A percentile compares a stretch with the other conserved stretches of the same genome.
Conservation (phyloP, 2,797 vertebrate species). For the Chelidonichthys spinosus region DNA sequence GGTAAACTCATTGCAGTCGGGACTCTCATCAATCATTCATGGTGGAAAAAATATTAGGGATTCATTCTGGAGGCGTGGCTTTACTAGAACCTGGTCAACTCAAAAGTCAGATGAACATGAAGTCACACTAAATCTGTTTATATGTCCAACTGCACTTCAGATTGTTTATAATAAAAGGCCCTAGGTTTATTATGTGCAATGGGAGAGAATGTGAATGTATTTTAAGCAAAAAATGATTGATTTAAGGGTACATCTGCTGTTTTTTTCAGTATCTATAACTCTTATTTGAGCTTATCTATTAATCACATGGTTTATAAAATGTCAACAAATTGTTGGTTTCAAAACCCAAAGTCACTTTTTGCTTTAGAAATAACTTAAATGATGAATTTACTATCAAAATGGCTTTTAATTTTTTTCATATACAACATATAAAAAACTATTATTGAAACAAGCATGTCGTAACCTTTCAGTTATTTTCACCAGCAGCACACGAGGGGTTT, state of each 20-base stretch:
- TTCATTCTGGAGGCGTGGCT: background rate
- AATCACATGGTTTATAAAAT: background rate
- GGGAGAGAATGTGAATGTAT: background rate
- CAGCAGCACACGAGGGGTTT: conserved; percentile 15
- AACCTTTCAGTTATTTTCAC: conserved; percentile 8
- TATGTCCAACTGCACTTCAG: background rate
- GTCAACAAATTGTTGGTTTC: background rate
- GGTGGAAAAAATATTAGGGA: background rate
- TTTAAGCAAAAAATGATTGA: background rate
- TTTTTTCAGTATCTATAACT: background rate
- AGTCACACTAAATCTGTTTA: background rate
- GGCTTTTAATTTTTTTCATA: too few species aligned
- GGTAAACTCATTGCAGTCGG: conserved; percentile 80
- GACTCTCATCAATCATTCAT: background rate
- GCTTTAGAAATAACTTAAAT: background rate
- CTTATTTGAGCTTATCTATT: background rate
- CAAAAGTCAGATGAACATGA: background rate
- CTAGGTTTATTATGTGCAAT: background rate
- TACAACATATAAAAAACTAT: background rate
- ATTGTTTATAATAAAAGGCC: background rate
- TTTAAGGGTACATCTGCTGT: background rate
- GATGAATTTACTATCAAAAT: background rate
- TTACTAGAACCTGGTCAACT: background rate
- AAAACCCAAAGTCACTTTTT: background rate
- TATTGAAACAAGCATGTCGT: background rate